Base-by-base conservation (phyloP, 1,140 invertebrate species). In the Cotesia glomerata region DNA sequence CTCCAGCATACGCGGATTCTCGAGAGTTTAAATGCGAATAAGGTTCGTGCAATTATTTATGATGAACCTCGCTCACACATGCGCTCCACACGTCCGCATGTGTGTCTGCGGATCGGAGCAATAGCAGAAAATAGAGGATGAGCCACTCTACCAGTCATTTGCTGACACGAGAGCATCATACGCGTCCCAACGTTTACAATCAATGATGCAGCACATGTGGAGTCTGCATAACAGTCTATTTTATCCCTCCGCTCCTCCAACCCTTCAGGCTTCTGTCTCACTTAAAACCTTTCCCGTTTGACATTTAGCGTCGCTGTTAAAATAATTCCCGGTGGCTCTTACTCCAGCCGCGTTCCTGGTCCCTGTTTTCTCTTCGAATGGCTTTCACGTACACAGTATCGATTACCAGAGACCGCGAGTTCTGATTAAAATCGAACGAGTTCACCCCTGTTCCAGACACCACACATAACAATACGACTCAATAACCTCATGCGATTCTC, bases 31-130 rank as follows among this genome's bases (percentile, higher is more conserved):
- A 72, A 75, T 75, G 68, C 74, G 70, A 75, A 72, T 72, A 72
- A 75, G 70, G 74, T 69, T 49, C 8, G 35, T 72, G 74, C 62
- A 69, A 75, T 75, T 72, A 75, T 72, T 72, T 75, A 72, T 69
- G 65, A 72, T 72, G 61, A 75, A 72, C 54, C 35, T 69, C 59
- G 32, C 70, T 66, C 62, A 16, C 49, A 71, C 11, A 45, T 11
- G 7, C 39, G 2, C 39, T 7, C 7, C 39, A 45, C 39, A 45
- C 5, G 39, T 2, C 0, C 39, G 39, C 2, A 7, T 39, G 36
- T 72, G 39, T 65, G 65, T 52, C 69, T 49, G 35, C 1, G 4
- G 11, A 64, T 61, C 14, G 11, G 56, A 62, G 11, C 32, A 64
- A 35, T 2, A 26, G 26, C 26, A 36, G 11, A 16, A 34, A 34